A percentile compares a stretch with the other conserved stretches of the same genome.
These are phyloP conservation scores for Podarcis cretensis DNA, from an alignment of 2,113 vertebrate species.

Conservation along the genomic window DNA sequence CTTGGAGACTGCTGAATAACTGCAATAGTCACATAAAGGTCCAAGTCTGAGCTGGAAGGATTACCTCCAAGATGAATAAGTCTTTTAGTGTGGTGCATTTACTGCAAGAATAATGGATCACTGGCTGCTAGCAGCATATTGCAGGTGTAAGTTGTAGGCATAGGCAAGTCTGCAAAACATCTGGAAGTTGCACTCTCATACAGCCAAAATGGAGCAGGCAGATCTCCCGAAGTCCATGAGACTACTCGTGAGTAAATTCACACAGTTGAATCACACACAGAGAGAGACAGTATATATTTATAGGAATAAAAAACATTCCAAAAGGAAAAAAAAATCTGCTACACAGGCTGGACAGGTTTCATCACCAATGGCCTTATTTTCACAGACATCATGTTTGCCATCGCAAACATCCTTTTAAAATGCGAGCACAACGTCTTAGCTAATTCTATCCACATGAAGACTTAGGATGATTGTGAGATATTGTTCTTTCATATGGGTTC, in stretches of 20 bases:
- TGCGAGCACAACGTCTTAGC: neutral
- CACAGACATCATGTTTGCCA: neutral
- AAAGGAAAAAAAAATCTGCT: too few species aligned
- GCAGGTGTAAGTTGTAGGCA: neutral
- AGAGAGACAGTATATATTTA: too few species aligned
- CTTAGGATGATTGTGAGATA: neutral
- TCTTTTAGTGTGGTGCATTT: neutral
- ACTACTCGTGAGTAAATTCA: neutral
- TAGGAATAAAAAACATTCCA: too few species aligned
- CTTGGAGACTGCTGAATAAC: neutral
- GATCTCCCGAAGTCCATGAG: neutral
- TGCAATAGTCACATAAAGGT: neutral
- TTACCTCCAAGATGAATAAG: neutral
- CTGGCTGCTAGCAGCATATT: neutral
- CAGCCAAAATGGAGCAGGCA: neutral
- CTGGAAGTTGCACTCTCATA: neutral
- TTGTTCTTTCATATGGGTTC: neutral
- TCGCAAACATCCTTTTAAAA: too few species aligned
- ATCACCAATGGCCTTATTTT: neutral
- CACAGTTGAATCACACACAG: neutral
- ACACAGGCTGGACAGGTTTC: neutral
- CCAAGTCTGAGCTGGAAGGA: neutral
- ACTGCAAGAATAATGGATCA: neutral
- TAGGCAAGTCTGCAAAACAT: neutral
- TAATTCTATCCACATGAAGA: neutral